Percentiles rank a stretch among this genome's conserved stretches.
phyloP scores from a whole-genome alignment of 2,888 invertebrate species.

The Hedychridium roseum region DNA sequence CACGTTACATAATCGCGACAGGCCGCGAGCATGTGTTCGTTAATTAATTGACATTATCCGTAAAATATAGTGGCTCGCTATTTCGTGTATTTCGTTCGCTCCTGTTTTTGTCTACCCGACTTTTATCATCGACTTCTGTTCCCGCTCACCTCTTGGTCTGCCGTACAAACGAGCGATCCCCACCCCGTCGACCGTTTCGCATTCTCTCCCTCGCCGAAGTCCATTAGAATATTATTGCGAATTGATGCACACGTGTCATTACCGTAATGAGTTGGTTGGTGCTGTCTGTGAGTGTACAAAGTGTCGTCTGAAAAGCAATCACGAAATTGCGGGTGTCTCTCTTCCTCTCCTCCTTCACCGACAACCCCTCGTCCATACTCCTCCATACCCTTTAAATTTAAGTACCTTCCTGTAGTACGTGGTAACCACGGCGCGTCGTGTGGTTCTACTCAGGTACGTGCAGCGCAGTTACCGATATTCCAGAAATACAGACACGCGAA shows the following conservation, averaged over 20 bases:
- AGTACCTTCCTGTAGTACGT: conserved; percentile 33
- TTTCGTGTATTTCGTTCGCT: conserved; percentile 18
- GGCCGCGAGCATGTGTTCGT: conserved; percentile 37
- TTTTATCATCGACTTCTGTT: conserved; percentile 6
- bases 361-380: no score
- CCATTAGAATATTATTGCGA: conserved; percentile 63
- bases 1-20: conserved; percentile 39
- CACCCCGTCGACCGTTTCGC: conserved; percentile 1
- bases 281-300: conserved; percentile 49
- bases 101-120: conserved; percentile 14
- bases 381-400: no score
- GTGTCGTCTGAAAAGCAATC: conserved; percentile 60
- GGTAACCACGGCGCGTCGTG: conserved; percentile 13
- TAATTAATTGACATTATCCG: conserved; percentile 52
- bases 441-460: conserved; percentile 11
- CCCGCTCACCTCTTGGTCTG: conserved; percentile 11
- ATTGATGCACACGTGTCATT: conserved; percentile 63
- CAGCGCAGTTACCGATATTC: no score
- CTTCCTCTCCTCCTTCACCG: conserved; percentile 16
- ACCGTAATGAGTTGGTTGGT: conserved; percentile 61
- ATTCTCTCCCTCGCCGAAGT: conserved; percentile 30
- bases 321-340: conserved; percentile 57
- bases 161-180: not conserved
- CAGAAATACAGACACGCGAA: no score
- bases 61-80: conserved; percentile 35